These are phyloP conservation scores for Habrosyne pyritoides DNA, from an alignment of 2,888 invertebrate species.

Conservation along the genomic window DNA sequence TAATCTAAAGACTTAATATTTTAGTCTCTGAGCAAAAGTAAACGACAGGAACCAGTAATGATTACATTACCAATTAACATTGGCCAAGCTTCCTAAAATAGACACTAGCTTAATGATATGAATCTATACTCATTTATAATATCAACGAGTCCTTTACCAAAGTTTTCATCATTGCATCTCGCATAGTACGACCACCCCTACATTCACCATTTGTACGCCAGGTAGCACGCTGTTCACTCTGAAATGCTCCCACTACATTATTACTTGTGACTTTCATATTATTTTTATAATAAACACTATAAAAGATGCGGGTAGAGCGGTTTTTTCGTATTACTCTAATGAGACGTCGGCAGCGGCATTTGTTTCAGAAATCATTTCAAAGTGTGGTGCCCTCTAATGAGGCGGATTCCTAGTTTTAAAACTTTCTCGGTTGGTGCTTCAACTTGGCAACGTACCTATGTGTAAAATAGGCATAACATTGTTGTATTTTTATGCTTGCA, in stretches of 20 bases:
- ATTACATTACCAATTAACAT: too few species aligned
- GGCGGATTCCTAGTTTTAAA: slow-evolving; percentile 4
- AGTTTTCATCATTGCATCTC: background rate
- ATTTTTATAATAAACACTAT: slow-evolving; percentile 8
- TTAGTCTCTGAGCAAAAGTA: too few species aligned
- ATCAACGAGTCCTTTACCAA: background rate
- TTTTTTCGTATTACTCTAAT: slow-evolving; percentile 7
- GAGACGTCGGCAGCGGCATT: slow-evolving; percentile 1
- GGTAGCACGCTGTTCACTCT: background rate
- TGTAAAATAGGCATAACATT: background rate
- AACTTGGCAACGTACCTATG: background rate
- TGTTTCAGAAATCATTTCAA: slow-evolving; percentile 6
- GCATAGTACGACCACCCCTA: background rate
- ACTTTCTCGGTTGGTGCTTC: background rate
- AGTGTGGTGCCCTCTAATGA: slow-evolving; percentile 5
- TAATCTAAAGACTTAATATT: too few species aligned
- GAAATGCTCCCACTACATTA: slow-evolving; percentile 1
- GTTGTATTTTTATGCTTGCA: background rate
- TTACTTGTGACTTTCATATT: slow-evolving; percentile 6
- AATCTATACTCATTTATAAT: too few species aligned
- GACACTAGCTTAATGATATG: too few species aligned
- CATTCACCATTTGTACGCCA: background rate
- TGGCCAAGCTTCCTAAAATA: too few species aligned
- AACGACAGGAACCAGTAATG: too few species aligned
- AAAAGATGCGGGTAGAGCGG: background rate